These are phyloP conservation scores for Cyprinus carpio DNA, from an alignment of 2,113 vertebrate species.

Conservation along the genomic window DNA sequence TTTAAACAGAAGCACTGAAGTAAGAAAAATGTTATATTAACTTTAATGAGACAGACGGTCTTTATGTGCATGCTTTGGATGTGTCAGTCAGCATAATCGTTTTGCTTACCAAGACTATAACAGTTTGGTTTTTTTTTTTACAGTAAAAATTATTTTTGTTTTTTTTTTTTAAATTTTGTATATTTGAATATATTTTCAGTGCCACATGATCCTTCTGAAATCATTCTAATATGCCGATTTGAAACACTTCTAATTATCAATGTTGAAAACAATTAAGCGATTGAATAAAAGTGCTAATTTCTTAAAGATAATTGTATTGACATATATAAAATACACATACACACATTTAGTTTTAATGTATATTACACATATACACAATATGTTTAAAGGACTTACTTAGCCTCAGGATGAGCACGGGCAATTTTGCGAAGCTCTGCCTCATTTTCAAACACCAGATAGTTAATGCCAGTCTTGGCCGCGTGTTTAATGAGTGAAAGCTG, in stretches of 20 bases:
- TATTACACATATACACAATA: neutral
- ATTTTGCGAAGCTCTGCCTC: slow-evolving; percentile 94
- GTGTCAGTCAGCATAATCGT: too few relatives aligned
- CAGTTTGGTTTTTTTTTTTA: too few relatives aligned
- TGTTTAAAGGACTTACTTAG: slow-evolving; percentile 82
- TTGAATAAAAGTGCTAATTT: too few relatives aligned
- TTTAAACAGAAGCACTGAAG: too few relatives aligned
- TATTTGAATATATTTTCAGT: neutral
- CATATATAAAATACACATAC: neutral
- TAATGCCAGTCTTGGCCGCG: slow-evolving; percentile 89
- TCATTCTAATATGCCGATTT: neutral
- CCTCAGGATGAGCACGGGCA: slow-evolving; percentile 85
- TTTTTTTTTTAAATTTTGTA: too few relatives aligned
- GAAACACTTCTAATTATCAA: neutral
- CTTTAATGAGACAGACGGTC: too few relatives aligned
- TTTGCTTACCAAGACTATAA: too few relatives aligned
- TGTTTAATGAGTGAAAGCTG: slow-evolving; percentile 93
- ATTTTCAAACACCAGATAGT: slow-evolving; percentile 90
- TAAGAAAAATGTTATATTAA: too few relatives aligned
- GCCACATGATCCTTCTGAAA: neutral
- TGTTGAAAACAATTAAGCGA: neutral
- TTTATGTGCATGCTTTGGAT: too few relatives aligned
- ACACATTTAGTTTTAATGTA: too few relatives aligned
- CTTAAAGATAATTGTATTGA: too few relatives aligned
- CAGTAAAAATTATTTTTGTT: too few relatives aligned